Evolutionary conservation across 2,888 invertebrate species (phyloP), one percentile per base, ranked within the genome.

Genomic region (Erannis defoliaria): DNA sequence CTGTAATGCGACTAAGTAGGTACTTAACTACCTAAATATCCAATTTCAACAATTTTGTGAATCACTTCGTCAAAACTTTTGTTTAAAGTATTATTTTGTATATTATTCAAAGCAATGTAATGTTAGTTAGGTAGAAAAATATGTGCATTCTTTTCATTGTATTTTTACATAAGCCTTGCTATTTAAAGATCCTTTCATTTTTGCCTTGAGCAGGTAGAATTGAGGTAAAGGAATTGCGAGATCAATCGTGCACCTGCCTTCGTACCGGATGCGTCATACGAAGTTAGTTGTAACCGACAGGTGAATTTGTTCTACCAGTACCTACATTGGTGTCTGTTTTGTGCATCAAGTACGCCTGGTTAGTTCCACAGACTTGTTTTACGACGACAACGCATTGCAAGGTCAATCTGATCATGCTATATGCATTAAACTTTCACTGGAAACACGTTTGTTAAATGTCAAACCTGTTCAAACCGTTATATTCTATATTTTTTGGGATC

Each of bases 341-440:
- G 50, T 50, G 38, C 55, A 49, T 64, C 54, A 49, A 48, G 29
- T 51, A 33, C 46, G 48, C 50, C 55, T 53, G 54, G 60, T 62
- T 60, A 63, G 57, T 23, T 58, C 55, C 42, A 62, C 31, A 70
- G 62, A 76, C 77, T 75, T 61, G 76, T 80, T 78, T 74, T 70
- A 71, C 71, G 53, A 73, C 71, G 51, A 72, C 67, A 71, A 53
- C 51, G 38, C 63, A 53, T 53, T 68, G 69, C 80, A 79, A 80
- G 82, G 82, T 80, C 81, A 78, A 74, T 71, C 64, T 62, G 68
- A 68, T 62, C 55, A 68, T 60, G 65, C 61, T 73, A 50, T 66
- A 73, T 73, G 68, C 67, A 69, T 67, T 76, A 59, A 77, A 82
- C 82, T 82, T 82, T 82, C 82, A 79, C 82, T 78, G 63, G 35